Conservation (phyloP, 2,888 invertebrate species). For the Athrips mouffetella region DNA sequence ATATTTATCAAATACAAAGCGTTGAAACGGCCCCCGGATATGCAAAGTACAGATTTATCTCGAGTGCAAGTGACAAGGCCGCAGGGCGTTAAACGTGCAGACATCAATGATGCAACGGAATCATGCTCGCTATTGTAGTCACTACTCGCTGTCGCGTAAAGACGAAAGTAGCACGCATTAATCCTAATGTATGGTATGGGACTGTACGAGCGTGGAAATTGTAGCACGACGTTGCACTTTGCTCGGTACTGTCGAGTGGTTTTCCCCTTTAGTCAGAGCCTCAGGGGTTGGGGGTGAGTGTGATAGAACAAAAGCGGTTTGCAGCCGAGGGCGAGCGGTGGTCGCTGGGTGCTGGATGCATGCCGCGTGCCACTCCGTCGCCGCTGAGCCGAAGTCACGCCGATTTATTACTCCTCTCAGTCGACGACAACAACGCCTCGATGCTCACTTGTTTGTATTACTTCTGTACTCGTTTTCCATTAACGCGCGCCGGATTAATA, state of each 20-base stretch:
- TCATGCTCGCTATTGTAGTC: neutral
- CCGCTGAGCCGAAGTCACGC: constrained; percentile 56
- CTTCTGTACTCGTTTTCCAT: constrained; percentile 73
- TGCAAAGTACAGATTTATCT: constrained; percentile 41
- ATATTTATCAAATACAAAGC: neutral
- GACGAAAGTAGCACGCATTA: neutral
- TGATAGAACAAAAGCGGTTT: constrained; percentile 49
- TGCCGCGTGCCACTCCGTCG: constrained; percentile 36
- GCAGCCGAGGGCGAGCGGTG: constrained; percentile 23
- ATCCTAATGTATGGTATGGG: neutral
- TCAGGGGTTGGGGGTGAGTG: constrained; percentile 46
- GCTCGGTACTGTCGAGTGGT: constrained; percentile 41
- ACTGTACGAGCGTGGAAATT: constrained; percentile 34
- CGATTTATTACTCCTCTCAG: constrained; percentile 65
- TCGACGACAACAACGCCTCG: constrained; percentile 35
- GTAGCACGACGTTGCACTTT: constrained; percentile 23
- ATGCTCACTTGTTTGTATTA: constrained; percentile 67
- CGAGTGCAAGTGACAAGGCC: constrained; percentile 31
- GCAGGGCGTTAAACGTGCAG: constrained; percentile 20
- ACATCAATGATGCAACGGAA: neutral
- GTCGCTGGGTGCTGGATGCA: constrained; percentile 15
- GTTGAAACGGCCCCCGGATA: constrained; percentile 28
- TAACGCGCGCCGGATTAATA: constrained; percentile 74
- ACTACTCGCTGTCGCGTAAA: neutral
- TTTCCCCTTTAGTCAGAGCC: constrained; percentile 57